phyloP scores from a whole-genome alignment of 2,797 vertebrate species.

The Vultur gryphus region DNA sequence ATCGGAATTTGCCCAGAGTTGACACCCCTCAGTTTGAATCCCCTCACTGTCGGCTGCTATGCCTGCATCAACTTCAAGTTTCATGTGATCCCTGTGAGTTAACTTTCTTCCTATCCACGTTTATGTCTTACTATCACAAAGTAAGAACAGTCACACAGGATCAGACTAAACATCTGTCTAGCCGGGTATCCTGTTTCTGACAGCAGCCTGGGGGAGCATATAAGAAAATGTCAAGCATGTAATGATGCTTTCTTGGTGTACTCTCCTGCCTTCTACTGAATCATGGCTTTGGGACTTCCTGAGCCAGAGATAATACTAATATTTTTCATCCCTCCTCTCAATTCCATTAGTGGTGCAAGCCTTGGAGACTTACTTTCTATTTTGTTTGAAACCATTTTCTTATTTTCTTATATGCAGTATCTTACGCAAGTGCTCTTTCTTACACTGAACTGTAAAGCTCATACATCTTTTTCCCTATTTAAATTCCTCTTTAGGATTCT shows the following conservation, averaged over 20 bases:
- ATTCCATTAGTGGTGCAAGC: background rate
- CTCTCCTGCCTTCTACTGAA: constrained; percentile 46
- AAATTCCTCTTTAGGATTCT: background rate
- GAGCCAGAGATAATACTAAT: constrained; percentile 39
- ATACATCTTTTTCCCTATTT: background rate
- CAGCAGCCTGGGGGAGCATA: constrained; percentile 38
- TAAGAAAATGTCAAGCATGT: constrained; percentile 42
- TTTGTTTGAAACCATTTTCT: background rate
- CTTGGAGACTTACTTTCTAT: background rate
- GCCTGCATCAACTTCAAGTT: background rate
- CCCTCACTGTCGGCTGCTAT: background rate
- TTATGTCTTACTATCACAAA: constrained; percentile 45
- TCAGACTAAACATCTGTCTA: constrained; percentile 69
- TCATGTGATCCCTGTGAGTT: background rate
- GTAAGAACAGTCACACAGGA: constrained; percentile 34
- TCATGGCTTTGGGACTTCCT: constrained; percentile 54
- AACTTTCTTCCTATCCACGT: constrained; percentile 23
- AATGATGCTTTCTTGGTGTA: constrained; percentile 11
- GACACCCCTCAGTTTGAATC: background rate
- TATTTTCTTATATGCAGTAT: background rate
- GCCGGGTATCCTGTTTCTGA: constrained; percentile 58
- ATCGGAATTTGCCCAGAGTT: background rate
- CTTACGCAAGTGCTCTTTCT: background rate
- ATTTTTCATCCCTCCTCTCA: constrained; percentile 22
- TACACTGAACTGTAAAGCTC: background rate